Percentiles rank a stretch among this genome's conserved stretches.
Evolutionary conservation across 1,140 invertebrate species (phyloP).

Genomic region (Pogonomyrmex californicus): DNA sequence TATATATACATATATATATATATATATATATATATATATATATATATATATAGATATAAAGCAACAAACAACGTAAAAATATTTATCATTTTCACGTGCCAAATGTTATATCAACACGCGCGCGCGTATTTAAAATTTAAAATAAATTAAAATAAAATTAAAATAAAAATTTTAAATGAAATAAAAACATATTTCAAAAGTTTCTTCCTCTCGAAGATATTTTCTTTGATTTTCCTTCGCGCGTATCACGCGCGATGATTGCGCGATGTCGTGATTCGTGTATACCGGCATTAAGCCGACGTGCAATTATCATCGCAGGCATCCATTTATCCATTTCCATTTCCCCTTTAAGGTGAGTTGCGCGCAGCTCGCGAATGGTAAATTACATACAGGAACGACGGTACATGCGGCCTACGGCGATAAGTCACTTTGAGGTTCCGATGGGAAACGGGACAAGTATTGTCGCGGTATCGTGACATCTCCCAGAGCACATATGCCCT

Average conservation of each 20-base stretch:
- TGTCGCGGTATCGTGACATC: slow-evolving; percentile 72
- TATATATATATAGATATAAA: too few relatives aligned
- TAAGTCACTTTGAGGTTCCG: slow-evolving; percentile 58
- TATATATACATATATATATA: too few relatives aligned
- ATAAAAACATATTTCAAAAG: neutral
- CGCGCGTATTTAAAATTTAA: neutral
- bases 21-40: too few relatives aligned
- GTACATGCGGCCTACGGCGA: slow-evolving; percentile 39
- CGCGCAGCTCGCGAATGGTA: neutral
- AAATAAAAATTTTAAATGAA: neutral
- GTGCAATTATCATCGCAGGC: neutral
- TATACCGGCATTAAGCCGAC: neutral
- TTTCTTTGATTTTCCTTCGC: neutral
- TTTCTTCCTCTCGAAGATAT: neutral
- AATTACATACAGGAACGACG: slow-evolving; percentile 13
- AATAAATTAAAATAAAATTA: too few relatives aligned
- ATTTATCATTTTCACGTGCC: neutral
- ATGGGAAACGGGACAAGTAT: slow-evolving; percentile 62
- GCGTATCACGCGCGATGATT: too few relatives aligned
- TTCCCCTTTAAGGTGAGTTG: neutral
- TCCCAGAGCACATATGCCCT: slow-evolving; percentile 69
- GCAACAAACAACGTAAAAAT: neutral
- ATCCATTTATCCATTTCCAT: neutral
- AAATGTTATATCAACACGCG: neutral
- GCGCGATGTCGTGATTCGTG: neutral